Evolutionary conservation across 1,140 invertebrate genomes (phyloP).

Genomic region (Hylaeus volcanicus): DNA sequence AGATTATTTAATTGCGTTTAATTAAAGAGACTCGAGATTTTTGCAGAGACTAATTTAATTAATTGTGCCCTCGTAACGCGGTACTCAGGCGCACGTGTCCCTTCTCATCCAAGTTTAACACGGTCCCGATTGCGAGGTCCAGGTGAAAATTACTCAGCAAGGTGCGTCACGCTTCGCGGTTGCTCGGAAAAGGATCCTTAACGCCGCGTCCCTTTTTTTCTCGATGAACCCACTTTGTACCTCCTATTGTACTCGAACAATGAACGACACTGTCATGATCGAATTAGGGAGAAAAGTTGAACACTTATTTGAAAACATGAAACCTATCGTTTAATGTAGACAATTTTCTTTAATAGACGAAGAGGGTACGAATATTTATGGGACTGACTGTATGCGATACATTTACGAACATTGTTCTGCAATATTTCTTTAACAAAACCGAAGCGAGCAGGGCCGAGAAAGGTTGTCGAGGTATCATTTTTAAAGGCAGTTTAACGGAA

Average conservation of each 20-base stretch:
- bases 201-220: constrained; percentile 59
- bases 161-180: constrained; percentile 4
- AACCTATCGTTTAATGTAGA: too few relatives aligned
- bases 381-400: too few relatives aligned
- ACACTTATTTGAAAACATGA: not conserved
- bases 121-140: constrained; percentile 6
- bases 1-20: not conserved
- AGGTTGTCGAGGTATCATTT: not conserved
- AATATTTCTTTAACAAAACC: too few relatives aligned
- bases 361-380: too few relatives aligned
- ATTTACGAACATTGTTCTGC: too few relatives aligned
- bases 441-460: too few relatives aligned
- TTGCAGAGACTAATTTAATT: too few relatives aligned
- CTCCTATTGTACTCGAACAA: constrained; percentile 30
- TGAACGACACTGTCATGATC: constrained; percentile 14
- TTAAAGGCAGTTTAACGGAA: constrained; percentile 20
- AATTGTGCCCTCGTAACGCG: too few relatives aligned
- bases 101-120: too few relatives aligned
- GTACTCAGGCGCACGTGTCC: too few relatives aligned
- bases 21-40: not conserved
- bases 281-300: constrained; percentile 19
- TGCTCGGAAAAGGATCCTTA: constrained; percentile 18
- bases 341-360: not conserved
- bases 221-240: constrained; percentile 37
- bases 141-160: constrained; percentile 62